Base-by-base conservation (phyloP, 2,888 invertebrate genomes). In the Habroteleia sp. region DNA sequence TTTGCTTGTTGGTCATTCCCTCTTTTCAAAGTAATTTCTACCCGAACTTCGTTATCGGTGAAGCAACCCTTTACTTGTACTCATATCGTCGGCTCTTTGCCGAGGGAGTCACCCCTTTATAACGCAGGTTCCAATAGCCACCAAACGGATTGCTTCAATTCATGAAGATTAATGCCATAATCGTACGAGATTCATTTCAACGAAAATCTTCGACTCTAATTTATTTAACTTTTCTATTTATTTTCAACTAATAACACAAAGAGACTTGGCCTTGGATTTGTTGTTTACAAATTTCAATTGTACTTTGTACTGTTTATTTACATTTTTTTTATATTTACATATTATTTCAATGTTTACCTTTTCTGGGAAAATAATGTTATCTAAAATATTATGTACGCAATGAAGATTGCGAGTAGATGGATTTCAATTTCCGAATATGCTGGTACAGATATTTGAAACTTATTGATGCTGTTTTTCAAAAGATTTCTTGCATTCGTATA, bases 21-120 rank as follows among this genome's bases (percentile, higher is more conserved):
- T 65, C 65, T 52, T 58, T 50, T 52, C 37, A 73, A 60, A 73
- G 73, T 58, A 73, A 73, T 73, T 73, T 73, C 65, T 65, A 65
- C 56, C 60, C 65, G 73, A 65, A 73, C 73, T 73, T 73, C 50
- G 73, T 73, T 73, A 73, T 65, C 73, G 58, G 65, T 27, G 42
- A 65, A 73, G 58, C 73, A 58, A 73, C 73, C 73, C 65, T 58
- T 65, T 48, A 50, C 56, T 31, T 39, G 35, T 35, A 54, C 71
- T 63, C 62, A 62, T 48, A 63, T 46, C 56, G 71, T 39, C 37
- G 31, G 42, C 44, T 11, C 35, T 71, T 63, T 52, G 35, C 41
- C 48, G 48, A 63, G 63, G 50, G 72, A 31, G 27, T 42, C 25
- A 72, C 65, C 73, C 73, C 58, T 50, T 41, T 33, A 29, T 52